Evolutionary conservation across 2,797 vertebrate species (phyloP).

Genomic region (Scyliorhinus canicula): DNA sequence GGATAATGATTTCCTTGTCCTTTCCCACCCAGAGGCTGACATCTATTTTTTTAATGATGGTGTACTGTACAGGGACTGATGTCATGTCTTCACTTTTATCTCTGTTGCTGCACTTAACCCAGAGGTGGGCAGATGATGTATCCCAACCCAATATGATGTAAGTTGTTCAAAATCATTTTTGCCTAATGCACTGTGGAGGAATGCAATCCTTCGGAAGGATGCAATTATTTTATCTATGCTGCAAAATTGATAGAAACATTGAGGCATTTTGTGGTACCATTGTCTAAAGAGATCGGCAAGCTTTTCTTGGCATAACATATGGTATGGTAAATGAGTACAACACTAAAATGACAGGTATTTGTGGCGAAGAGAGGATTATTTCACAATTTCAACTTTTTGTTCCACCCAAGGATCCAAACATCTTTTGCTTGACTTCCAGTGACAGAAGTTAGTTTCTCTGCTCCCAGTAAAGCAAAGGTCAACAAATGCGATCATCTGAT

Average conservation of each 20-base stretch:
- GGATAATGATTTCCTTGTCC: neutral
- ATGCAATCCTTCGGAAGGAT: neutral
- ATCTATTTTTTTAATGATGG: neutral
- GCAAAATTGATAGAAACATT: neutral
- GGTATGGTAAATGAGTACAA: neutral
- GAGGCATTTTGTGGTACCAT: neutral
- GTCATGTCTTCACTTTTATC: neutral
- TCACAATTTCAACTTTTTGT: neutral
- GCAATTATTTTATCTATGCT: neutral
- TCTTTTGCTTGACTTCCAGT: neutral
- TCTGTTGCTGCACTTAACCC: neutral
- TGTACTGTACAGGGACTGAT: neutral
- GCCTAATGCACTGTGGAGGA: too few species aligned
- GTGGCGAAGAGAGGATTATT: neutral
- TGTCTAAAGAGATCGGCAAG: neutral
- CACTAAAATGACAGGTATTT: neutral
- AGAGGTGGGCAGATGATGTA: neutral
- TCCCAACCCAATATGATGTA: neutral
- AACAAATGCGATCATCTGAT: neutral
- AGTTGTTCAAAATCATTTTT: neutral
- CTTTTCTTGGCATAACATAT: neutral
- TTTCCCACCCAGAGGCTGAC: neutral
- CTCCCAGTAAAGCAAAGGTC: neutral
- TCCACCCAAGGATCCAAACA: neutral
- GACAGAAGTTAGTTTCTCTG: neutral